Evolutionary conservation across 2,888 invertebrate genomes (phyloP).

Genomic region (Anagyrus pseudococci): DNA sequence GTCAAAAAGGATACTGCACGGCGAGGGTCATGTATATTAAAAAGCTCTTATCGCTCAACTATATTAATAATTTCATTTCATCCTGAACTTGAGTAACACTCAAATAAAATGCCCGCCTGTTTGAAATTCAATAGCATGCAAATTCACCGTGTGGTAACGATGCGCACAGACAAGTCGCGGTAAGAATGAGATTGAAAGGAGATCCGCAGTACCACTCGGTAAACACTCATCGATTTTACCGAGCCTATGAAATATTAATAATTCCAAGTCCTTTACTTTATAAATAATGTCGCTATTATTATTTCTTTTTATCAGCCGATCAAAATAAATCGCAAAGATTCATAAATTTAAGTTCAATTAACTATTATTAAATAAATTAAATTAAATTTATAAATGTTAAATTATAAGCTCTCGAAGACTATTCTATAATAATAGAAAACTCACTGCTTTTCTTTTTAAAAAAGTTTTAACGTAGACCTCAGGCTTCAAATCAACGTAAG

Average conservation of each 20-base stretch:
- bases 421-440: too few relatives aligned
- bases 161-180: constrained; percentile 43
- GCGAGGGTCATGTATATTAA: constrained; percentile 45
- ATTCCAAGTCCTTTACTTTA: constrained; percentile 36
- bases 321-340: too few relatives aligned
- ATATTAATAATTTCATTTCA: constrained; percentile 56
- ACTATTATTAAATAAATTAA: too few relatives aligned
- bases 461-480: too few relatives aligned
- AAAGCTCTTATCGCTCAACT: constrained; percentile 45
- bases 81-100: constrained; percentile 46
- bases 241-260: constrained; percentile 59
- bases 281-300: neutral
- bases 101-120: constrained; percentile 48
- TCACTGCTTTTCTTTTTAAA: too few relatives aligned
- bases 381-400: too few relatives aligned
- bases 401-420: too few relatives aligned
- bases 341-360: too few relatives aligned
- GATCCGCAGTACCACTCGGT: constrained; percentile 52
- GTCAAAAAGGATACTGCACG: constrained; percentile 43
- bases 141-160: constrained; percentile 48
- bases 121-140: constrained; percentile 61
- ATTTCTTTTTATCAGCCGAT: constrained; percentile 1
- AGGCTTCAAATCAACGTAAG: too few relatives aligned
- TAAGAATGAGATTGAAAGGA: constrained; percentile 50
- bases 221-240: constrained; percentile 57